Conservation (phyloP, 2,113 vertebrate genomes). For the Hippocampus barbouri region DNA sequence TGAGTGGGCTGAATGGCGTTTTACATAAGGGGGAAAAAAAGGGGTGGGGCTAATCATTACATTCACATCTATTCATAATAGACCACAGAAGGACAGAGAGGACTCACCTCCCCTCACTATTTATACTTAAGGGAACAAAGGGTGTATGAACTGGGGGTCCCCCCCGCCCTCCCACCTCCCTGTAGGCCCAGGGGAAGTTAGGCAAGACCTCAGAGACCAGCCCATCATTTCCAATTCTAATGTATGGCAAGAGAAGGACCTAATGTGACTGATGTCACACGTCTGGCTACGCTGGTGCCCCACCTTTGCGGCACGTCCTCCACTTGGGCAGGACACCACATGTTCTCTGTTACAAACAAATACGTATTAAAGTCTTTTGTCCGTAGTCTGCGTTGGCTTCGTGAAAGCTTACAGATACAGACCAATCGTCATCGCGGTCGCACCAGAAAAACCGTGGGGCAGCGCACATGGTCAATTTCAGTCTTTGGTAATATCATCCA, state of each 20-base stretch:
- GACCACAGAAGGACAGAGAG: constrained; percentile 85
- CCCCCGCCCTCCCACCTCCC: constrained; percentile 69
- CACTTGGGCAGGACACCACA: constrained; percentile 84
- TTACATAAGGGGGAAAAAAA: constrained; percentile 65
- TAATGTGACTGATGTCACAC: constrained; percentile 89
- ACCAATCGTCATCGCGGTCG: background rate
- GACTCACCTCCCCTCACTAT: constrained; percentile 61
- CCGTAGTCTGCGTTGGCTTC: background rate
- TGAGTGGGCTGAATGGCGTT: constrained; percentile 87
- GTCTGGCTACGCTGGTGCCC: constrained; percentile 48
- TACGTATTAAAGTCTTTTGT: background rate
- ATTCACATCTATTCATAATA: constrained; percentile 97
- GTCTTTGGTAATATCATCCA: background rate
- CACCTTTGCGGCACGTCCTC: constrained; percentile 74
- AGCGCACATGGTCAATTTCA: background rate
- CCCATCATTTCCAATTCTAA: constrained; percentile 99
- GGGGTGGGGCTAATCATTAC: constrained; percentile 85
- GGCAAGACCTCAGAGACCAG: constrained; percentile 86
- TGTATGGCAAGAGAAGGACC: constrained; percentile 75
- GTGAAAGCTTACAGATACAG: background rate
- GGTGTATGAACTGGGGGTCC: constrained; percentile 83
- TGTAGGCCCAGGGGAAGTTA: constrained; percentile 82
- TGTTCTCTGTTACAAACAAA: background rate
- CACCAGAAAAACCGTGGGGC: too few species aligned
- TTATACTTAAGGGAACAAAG: constrained; percentile 80